A percentile compares a stretch with the other conserved stretches of the same genome.
Evolutionary conservation across 2,797 vertebrate species (phyloP).

Genomic region (Cryptoprocta ferox): DNA sequence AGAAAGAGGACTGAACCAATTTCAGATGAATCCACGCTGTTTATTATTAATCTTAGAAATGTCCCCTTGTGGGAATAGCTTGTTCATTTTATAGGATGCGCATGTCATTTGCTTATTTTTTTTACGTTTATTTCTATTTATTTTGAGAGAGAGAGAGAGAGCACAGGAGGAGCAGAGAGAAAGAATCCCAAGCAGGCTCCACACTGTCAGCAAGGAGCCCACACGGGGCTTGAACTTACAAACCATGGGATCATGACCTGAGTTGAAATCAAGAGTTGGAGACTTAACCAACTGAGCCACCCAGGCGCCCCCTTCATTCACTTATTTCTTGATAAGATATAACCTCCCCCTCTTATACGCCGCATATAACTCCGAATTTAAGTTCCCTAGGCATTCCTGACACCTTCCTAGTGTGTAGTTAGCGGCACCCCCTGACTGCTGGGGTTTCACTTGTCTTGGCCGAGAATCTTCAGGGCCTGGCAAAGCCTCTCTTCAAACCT

Average conservation of each 20-base stretch:
- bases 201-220: no score
- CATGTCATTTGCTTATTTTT: no score
- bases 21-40: background rate
- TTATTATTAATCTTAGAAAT: background rate
- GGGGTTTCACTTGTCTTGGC: background rate
- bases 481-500: background rate
- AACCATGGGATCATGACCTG: no score
- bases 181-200: no score
- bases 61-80: fast-evolving
- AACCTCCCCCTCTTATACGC: background rate
- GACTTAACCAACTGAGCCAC: no score
- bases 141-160: no score
- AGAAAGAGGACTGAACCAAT: background rate
- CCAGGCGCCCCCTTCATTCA: background rate
- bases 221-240: no score
- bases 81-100: background rate
- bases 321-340: background rate
- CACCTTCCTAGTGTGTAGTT: background rate
- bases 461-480: background rate
- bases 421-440: background rate
- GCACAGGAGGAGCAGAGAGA: no score
- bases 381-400: background rate
- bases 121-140: no score
- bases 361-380: no score
- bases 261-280: no score